Conservation (phyloP, 2,113 vertebrate genomes). For the Martes martes region DNA sequence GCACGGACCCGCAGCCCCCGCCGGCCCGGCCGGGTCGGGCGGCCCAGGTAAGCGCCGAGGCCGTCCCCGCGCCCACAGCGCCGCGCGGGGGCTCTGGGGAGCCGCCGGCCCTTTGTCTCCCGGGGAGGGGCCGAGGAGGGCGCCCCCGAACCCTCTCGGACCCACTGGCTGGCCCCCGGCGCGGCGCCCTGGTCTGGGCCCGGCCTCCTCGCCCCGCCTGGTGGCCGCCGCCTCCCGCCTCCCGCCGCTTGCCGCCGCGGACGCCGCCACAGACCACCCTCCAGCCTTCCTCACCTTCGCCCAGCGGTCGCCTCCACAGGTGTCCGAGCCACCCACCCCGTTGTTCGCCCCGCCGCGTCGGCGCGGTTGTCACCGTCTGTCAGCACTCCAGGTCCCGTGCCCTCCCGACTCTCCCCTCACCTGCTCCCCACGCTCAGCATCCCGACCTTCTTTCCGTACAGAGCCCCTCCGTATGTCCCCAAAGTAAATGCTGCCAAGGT, state of each 20-base stretch:
- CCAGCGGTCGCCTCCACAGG: constrained; percentile 52
- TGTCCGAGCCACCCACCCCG: constrained; percentile 11
- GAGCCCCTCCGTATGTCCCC: not conserved
- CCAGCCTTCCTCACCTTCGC: not conserved
- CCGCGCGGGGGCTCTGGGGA: constrained; percentile 17
- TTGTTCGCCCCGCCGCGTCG: not conserved
- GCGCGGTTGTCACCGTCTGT: constrained; percentile 29
- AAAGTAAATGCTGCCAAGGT: not conserved
- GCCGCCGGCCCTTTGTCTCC: constrained; percentile 74
- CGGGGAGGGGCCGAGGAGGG: constrained; percentile 66
- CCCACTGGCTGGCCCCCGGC: constrained; percentile 26
- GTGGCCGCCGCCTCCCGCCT: not conserved
- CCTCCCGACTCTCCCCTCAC: not conserved
- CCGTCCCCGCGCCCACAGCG: constrained; percentile 47
- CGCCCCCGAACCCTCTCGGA: constrained; percentile 41
- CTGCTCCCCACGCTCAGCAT: constrained; percentile 9
- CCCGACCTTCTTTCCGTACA: not conserved
- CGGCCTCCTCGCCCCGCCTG: not conserved
- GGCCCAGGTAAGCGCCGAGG: constrained; percentile 65
- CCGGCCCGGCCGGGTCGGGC: constrained; percentile 51
- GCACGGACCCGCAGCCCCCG: constrained; percentile 44
- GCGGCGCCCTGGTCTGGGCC: not conserved
- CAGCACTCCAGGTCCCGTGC: not conserved
- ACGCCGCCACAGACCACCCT: not conserved
- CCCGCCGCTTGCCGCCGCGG: not conserved